phyloP scores from a whole-genome alignment of 2,113 vertebrate genomes.

The Mionectes macconnelli region DNA sequence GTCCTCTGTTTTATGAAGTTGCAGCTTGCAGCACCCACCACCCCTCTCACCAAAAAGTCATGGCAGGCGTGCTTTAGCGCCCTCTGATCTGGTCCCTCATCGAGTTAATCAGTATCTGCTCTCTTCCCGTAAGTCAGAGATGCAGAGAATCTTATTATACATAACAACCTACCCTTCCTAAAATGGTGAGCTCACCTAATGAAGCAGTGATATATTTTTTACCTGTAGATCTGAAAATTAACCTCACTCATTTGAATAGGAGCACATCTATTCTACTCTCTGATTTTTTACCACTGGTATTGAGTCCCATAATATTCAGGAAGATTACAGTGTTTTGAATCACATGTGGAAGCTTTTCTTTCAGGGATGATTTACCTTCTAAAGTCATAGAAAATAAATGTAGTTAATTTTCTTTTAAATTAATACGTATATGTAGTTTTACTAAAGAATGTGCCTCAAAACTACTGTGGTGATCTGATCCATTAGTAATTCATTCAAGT shows the following conservation, averaged over 20 bases:
- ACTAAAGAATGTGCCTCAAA: background rate
- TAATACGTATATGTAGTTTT: background rate
- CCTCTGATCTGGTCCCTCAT: background rate
- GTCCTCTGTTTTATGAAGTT: background rate
- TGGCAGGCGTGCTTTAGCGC: background rate
- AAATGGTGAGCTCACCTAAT: background rate
- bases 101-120: accelerated
- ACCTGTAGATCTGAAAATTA: background rate
- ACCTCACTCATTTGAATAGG: background rate
- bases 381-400: background rate
- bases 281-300: background rate
- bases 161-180: background rate
- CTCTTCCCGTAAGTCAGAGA: background rate
- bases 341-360: background rate
- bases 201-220: background rate
- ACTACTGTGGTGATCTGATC: background rate
- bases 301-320: background rate
- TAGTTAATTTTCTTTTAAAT: background rate
- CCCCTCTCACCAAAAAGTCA: background rate
- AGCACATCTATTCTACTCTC: background rate
- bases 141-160: background rate
- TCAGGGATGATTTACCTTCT: background rate
- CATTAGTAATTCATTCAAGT: background rate
- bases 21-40: background rate
- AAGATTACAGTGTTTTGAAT: background rate